A percentile compares a stretch with the other conserved stretches of the same genome.
Evolutionary conservation across 2,113 vertebrate species (phyloP).

Genomic region (Crotalus horridus): DNA sequence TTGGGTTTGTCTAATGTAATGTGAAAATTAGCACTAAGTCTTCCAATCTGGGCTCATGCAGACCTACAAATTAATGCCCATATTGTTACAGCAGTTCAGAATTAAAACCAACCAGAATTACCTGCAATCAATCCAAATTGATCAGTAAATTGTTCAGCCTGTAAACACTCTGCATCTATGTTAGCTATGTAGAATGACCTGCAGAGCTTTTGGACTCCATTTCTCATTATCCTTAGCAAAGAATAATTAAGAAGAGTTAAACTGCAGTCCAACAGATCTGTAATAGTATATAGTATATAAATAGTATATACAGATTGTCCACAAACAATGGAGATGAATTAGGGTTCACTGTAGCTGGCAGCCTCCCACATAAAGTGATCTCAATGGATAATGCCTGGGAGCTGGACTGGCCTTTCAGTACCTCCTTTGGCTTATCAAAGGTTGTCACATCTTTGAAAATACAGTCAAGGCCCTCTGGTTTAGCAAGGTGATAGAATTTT

Average conservation of each 20-base stretch:
- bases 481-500: neutral
- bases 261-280: neutral
- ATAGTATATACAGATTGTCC: neutral
- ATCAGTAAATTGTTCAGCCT: neutral
- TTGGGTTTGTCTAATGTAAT: neutral
- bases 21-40: neutral
- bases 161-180: neutral
- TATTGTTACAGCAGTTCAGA: neutral
- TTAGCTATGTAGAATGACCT: neutral
- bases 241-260: neutral
- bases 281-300: neutral
- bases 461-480: neutral
- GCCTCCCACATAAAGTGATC: neutral
- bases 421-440: neutral
- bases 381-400: neutral
- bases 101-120: neutral
- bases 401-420: neutral
- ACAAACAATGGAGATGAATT: no score
- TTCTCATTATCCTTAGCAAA: neutral
- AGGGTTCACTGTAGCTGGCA: neutral
- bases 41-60: neutral
- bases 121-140: neutral
- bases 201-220: neutral
- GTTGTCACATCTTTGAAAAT: neutral
- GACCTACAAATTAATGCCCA: neutral